phyloP scores from a whole-genome alignment of 2,888 invertebrate genomes.

The Salticus scenicus region DNA sequence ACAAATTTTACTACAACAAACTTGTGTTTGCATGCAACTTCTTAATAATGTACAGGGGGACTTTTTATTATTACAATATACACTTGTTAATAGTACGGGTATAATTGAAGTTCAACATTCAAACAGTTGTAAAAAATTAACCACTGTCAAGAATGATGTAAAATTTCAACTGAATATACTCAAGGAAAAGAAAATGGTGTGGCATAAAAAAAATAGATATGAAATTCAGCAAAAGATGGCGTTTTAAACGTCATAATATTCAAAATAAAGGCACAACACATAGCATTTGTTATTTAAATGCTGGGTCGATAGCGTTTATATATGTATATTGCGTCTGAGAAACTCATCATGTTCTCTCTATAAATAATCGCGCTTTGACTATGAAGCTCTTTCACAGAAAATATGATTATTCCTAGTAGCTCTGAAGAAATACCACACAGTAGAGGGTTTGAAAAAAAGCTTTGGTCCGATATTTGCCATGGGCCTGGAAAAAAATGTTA shows the following conservation, averaged over 20 bases:
- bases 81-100: no score
- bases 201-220: neutral
- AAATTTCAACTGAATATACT: neutral
- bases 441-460: neutral
- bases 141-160: no score
- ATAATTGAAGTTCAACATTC: no score
- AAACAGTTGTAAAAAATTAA: no score
- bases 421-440: neutral
- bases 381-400: neutral
- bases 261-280: neutral
- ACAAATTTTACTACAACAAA: no score
- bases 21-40: no score
- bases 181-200: neutral
- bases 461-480: neutral
- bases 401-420: neutral
- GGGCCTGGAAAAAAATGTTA: neutral
- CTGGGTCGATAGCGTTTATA: neutral
- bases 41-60: no score
- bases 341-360: neutral
- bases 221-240: neutral
- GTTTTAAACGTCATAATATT: neutral
- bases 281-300: neutral
- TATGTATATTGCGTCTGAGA: neutral
- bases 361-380: neutral
- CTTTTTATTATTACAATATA: no score